These are phyloP conservation scores for Cheiracanthium punctorium DNA, from an alignment of 2,888 invertebrate genomes.

Conservation along the genomic window DNA sequence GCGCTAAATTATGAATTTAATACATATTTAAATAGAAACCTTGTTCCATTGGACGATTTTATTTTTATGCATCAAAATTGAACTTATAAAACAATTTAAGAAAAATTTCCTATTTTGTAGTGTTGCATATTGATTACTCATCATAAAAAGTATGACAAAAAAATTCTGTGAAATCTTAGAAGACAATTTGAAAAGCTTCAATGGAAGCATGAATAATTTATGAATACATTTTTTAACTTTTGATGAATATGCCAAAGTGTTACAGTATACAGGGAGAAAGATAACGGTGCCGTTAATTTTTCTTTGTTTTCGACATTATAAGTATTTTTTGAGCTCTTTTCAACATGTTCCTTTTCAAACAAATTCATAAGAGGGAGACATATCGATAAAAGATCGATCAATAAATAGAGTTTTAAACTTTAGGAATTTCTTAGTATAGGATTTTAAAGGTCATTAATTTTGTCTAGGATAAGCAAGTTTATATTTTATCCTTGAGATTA, in stretches of 20 bases:
- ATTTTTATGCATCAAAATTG: not conserved
- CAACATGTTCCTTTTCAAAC: not conserved
- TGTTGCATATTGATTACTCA: not conserved
- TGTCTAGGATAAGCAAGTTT: not conserved
- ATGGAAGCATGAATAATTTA: not conserved
- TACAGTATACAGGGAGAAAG: not conserved
- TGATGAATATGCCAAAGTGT: not conserved
- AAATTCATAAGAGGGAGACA: not conserved
- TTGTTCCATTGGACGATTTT: too few relatives aligned
- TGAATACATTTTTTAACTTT: slow-evolving; percentile 1
- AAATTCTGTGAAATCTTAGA: not conserved
- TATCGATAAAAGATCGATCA: not conserved
- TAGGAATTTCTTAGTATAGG: not conserved
- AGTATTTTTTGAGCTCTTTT: not conserved
- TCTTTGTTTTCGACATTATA: not conserved
- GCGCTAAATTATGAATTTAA: too few relatives aligned
- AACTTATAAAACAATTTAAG: not conserved
- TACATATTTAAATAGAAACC: too few relatives aligned
- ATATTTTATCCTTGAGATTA: not conserved
- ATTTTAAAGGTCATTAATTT: not conserved
- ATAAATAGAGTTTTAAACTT: not conserved
- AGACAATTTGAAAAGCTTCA: not conserved
- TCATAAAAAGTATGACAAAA: not conserved
- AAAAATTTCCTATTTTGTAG: not conserved
- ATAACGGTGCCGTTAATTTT: not conserved